Conservation (phyloP, 1,140 invertebrate genomes). For the Riptortus pedestris region DNA sequence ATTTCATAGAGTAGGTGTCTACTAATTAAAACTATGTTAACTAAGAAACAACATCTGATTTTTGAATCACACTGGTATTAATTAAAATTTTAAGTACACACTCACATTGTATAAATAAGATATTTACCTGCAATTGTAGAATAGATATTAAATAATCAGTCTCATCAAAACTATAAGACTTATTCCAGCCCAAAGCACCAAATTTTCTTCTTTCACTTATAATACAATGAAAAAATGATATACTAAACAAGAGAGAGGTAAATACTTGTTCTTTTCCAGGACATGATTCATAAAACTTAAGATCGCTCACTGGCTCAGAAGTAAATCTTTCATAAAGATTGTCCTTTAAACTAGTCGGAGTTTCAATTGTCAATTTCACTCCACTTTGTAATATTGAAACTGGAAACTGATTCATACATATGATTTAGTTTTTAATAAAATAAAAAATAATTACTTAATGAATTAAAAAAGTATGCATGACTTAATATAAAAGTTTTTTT, state of each 20-base stretch:
- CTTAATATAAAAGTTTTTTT: too few species aligned
- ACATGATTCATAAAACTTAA: slow-evolving; percentile 53
- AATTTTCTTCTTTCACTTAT: slow-evolving; percentile 77
- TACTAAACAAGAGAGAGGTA: slow-evolving; percentile 71
- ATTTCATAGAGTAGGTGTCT: too few species aligned
- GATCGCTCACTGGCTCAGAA: slow-evolving; percentile 64
- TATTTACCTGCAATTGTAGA: slow-evolving; percentile 72
- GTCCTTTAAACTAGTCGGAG: slow-evolving; percentile 74
- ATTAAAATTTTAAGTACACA: too few species aligned
- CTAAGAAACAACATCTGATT: too few species aligned
- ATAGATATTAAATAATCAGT: slow-evolving; percentile 87
- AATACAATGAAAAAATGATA: slow-evolving; percentile 89
- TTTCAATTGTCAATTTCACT: slow-evolving; percentile 91
- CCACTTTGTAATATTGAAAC: slow-evolving; percentile 77
- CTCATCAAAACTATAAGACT: slow-evolving; percentile 87
- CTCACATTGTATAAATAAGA: too few species aligned
- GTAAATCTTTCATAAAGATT: slow-evolving; percentile 75
- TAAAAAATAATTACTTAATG: too few species aligned
- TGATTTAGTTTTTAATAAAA: too few species aligned
- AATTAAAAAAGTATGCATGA: too few species aligned
- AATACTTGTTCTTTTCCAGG: slow-evolving; percentile 57
- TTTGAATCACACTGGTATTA: too few species aligned
- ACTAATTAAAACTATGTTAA: too few species aligned
- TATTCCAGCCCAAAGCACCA: slow-evolving; percentile 89
- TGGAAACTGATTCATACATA: slow-evolving; percentile 55